Evolutionary conservation across 2,113 vertebrate species (phyloP).

Genomic region (Cepphus grylle): DNA sequence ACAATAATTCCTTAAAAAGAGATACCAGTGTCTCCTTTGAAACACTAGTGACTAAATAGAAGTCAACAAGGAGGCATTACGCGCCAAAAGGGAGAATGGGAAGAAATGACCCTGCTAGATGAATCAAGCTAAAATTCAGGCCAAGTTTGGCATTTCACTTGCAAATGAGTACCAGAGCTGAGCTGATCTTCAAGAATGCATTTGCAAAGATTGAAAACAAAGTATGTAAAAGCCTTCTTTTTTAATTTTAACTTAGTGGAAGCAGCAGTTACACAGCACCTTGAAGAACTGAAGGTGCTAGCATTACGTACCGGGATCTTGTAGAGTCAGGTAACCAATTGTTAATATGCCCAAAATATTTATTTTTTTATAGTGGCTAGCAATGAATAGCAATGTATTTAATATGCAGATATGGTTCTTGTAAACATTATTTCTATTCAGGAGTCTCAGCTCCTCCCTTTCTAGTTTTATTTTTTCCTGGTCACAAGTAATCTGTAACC

Average conservation of each 20-base stretch:
- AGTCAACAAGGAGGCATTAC: background rate
- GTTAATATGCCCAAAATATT: background rate
- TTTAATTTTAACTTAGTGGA: background rate
- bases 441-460: background rate
- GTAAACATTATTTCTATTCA: background rate
- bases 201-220: background rate
- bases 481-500: background rate
- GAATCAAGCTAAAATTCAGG: background rate
- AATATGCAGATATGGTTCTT: background rate
- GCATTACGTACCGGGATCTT: background rate
- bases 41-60: background rate
- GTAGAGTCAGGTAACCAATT: background rate
- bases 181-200: conserved; percentile 9
- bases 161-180: conserved; percentile 22
- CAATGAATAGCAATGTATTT: background rate
- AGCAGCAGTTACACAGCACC: background rate
- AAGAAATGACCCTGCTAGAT: background rate
- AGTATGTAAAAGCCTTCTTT: background rate
- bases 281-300: background rate
- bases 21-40: background rate
- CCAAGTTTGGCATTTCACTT: conserved; percentile 24
- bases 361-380: background rate
- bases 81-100: background rate
- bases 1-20: conserved; percentile 27
- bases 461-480: background rate